phyloP scores from a whole-genome alignment of 30 jellyfish, hydroid and myxozoan genomes.

The Morbakka virulenta region DNA sequence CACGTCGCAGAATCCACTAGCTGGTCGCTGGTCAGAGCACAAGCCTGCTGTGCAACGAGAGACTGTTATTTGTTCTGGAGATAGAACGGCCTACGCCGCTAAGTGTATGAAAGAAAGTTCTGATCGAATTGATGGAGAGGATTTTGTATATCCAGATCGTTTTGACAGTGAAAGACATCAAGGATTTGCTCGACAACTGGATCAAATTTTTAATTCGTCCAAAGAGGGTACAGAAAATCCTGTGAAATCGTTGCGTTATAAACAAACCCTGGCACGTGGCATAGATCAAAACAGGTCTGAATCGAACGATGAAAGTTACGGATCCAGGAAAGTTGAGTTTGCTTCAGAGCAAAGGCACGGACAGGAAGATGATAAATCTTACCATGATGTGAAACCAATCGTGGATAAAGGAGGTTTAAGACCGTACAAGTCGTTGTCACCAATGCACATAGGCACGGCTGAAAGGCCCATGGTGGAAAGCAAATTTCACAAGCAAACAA shows the following conservation, averaged over 20 bases:
- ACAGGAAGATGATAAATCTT: background rate
- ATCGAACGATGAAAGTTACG: background rate
- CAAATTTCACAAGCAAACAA: background rate
- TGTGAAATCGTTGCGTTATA: background rate
- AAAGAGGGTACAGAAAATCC: background rate
- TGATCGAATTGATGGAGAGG: background rate
- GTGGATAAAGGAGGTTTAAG: background rate
- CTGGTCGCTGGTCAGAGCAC: conserved; percentile 1
- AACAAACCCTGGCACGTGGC: background rate
- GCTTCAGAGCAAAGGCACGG: background rate
- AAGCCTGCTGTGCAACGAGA: background rate
- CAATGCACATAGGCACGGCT: background rate
- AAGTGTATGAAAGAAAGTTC: background rate
- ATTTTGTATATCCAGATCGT: background rate
- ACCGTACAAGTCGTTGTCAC: background rate
- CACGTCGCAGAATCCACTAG: background rate
- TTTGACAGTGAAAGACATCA: background rate
- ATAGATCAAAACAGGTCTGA: background rate
- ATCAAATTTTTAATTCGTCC: background rate
- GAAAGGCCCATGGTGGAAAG: background rate
- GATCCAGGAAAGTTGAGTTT: background rate
- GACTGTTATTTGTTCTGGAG: background rate
- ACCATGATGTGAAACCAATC: background rate
- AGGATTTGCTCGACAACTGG: background rate
- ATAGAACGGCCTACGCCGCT: background rate